phyloP scores from a whole-genome alignment of 1,140 invertebrate genomes.

The Drosophila insularis region DNA sequence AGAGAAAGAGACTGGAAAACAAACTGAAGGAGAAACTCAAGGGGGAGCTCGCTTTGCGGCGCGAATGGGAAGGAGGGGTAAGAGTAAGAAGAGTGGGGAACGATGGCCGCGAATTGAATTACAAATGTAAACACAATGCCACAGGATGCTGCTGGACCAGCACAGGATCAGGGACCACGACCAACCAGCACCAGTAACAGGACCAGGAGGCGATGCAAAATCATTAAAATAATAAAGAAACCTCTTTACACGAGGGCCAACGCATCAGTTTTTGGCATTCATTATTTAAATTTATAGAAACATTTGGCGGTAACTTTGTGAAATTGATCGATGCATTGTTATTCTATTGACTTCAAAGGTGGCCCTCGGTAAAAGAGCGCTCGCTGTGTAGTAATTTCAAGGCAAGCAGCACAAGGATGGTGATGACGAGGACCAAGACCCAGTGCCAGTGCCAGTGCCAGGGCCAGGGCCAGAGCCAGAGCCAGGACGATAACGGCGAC shows the following conservation, averaged over 20 bases:
- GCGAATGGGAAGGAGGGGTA: conserved; percentile 7
- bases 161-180: conserved; percentile 21
- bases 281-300: no score
- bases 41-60: conserved; percentile 17
- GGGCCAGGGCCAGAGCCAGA: neutral
- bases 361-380: conserved; percentile 32
- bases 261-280: neutral
- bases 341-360: neutral
- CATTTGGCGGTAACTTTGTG: neutral
- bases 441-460: no score
- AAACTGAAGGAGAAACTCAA: conserved; percentile 19
- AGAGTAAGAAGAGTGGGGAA: conserved; percentile 4
- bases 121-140: conserved; percentile 76
- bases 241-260: neutral
- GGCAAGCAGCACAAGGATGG: conserved; percentile 39
- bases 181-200: conserved; percentile 2
- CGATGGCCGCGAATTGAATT: conserved; percentile 67
- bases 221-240: conserved; percentile 73
- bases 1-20: conserved; percentile 32
- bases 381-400: conserved; percentile 41
- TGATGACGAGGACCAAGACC: conserved; percentile 37
- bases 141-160: conserved; percentile 18
- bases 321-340: neutral
- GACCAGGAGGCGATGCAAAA: conserved; percentile 52
- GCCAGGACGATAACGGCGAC: conserved; percentile 32